Evolutionary conservation across 2,113 vertebrate genomes (phyloP).

Genomic region (Pangasianodon hypophthalmus): DNA sequence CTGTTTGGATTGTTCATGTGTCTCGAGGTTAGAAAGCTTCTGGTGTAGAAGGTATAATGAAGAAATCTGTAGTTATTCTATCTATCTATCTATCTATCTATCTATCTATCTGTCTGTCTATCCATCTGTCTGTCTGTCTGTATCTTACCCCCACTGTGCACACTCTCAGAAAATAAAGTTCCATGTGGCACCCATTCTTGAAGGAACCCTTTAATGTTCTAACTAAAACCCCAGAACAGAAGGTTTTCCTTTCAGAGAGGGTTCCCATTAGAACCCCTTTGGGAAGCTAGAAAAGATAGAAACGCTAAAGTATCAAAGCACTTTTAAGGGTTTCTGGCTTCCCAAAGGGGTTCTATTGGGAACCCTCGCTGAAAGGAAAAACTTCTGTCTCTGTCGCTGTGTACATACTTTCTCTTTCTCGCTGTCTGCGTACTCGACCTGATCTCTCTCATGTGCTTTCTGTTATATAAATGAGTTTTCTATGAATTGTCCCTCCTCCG

Average conservation of each 20-base stretch:
- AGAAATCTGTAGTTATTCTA: not conserved
- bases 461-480: constrained; percentile 7
- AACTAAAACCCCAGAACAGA: not conserved
- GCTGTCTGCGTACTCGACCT: not conserved
- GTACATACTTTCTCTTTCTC: not conserved
- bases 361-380: not conserved
- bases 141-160: not conserved
- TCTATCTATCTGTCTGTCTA: not conserved
- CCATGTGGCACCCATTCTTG: not conserved
- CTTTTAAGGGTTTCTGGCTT: not conserved
- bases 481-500: not conserved
- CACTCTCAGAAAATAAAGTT: not conserved
- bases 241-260: not conserved
- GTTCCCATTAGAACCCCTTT: not conserved
- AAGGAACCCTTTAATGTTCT: not conserved
- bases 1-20: not conserved
- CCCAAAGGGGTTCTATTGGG: not conserved
- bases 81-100: not conserved
- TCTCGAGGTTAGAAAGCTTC: not conserved
- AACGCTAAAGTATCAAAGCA: not conserved
- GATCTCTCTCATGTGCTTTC: not conserved
- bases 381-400: not conserved
- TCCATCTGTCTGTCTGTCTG: not conserved
- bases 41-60: not conserved
- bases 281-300: not conserved